Evolutionary conservation across 37 sponge, comb jelly and placozoan genomes (phyloP).

Genomic region (Aplysina aerophoba): DNA sequence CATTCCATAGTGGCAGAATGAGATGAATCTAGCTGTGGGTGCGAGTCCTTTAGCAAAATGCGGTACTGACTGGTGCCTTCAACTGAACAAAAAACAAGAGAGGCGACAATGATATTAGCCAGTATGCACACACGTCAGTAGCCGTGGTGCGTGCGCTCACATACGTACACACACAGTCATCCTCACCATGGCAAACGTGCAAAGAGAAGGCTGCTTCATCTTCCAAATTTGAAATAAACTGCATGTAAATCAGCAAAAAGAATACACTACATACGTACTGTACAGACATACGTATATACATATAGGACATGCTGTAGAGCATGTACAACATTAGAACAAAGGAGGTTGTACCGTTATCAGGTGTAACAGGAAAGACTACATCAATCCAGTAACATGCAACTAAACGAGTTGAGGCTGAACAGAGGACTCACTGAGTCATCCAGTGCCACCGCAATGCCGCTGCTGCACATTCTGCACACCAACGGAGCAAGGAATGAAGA

Average conservation of each 20-base stretch:
- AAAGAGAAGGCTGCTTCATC: constrained; percentile 26
- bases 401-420: neutral
- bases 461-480: neutral
- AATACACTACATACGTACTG: no score
- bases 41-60: neutral
- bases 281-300: no score
- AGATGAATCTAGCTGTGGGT: neutral
- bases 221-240: constrained; percentile 12
- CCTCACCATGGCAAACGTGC: neutral
- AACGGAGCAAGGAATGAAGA: neutral
- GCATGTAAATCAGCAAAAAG: no score
- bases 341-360: neutral
- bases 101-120: neutral
- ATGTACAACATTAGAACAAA: no score
- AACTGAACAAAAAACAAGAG: constrained; percentile 1
- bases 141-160: neutral
- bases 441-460: constrained; percentile 18
- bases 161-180: neutral
- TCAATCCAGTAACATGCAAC: neutral
- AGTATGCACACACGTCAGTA: neutral
- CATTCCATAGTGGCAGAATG: neutral
- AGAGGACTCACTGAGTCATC: constrained; percentile 3
- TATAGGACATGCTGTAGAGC: no score
- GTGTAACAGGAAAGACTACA: neutral
- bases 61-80: constrained; percentile 27